Evolutionary conservation across 2,888 invertebrate species (phyloP), one percentile per base, ranked within the genome.

Genomic region (Leistus spinibarbis): DNA sequence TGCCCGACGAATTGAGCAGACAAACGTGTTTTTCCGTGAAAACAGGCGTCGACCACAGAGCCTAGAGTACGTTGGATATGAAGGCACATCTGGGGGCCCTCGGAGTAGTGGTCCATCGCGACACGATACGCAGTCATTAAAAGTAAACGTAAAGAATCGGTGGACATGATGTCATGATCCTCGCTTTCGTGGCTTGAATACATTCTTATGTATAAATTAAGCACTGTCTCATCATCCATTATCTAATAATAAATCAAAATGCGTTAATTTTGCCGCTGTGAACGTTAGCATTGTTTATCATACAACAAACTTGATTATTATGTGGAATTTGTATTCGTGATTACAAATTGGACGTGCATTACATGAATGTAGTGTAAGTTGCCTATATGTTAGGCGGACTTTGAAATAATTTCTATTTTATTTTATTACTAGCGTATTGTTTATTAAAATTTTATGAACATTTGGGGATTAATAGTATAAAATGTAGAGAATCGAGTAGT

Each of bases 101-200:
- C 93, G 0, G 91, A 90, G 79, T 91, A 91, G 83, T 93, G 92
- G 82, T 93, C 92, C 92, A 94, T 94, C 64, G 94, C 92, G 27
- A 95, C 88, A 81, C 92, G 91, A 84, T 94, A 95, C 81, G 93
- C 92, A 77, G 91, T 91, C 86, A 91, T 89, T 2, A 95, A 86
- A 54, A 95, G 85, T 20, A 89, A 88, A 20, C 88, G 89, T 54
- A 95, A 88, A 16, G 89, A 90, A 1, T 91, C 90, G 0, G 91
- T 90, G 16, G 88, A 89, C 77, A 95, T 89, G 76, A 86, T 88
- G 4, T 88, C 87, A 5, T 86, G 86, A 5, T 87, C 86, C 1
- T 88, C 86, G 40, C 40, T 40, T 2, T 81, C 83, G 53, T 83
- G 84, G 10, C 80, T 80, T 5, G 86, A 84, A 80, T 86, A 88